Evolutionary conservation across 1,140 invertebrate species (phyloP), one percentile per base, ranked within the genome.

Genomic region (Listronotus bonariensis): DNA sequence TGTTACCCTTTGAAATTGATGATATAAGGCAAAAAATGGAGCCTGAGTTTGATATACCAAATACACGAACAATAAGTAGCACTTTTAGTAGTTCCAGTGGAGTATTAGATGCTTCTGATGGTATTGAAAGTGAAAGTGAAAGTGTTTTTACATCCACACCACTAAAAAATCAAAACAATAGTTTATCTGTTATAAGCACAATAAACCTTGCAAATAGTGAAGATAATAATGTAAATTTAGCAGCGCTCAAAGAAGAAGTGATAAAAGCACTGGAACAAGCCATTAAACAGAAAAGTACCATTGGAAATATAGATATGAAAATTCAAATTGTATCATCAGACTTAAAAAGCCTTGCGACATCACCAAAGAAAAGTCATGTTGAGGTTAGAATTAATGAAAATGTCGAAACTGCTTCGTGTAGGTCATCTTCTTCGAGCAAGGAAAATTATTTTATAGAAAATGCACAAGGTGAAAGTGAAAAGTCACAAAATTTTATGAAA

Each of bases 261-360:
- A 11, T 51, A 17, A 65, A 65, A 58, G 56, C 49, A 32, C 18
- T 65, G 10, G 56, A 57, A 58, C 43, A 65, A 36, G 63, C 40
- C 12, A 58, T 65, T 18, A 57, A 52, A 58, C 32, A 38, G 6
- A 55, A 62, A 32, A 53, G 17, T 15, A 12, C 6, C n/a, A 42
- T 42, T n/a, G 20, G 12, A 11, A 65, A 65, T n/a, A 53, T 58
- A 41, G 63, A 65, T 51, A 58, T 65, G 55, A 65, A 65, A 43
- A 65, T 65, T 58, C 45, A 58, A 31, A 46, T 65, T 52, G 31
- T 63, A 8, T 34, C 49, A 36, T 36, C 34, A 14, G 34, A 54
- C 11, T 43, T 38, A 17, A 54, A 48, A 11, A 42, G 4, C 42
- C 20, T 15, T 20, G 42, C 32, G 8, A 48, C 10, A 31, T 42